phyloP scores from a whole-genome alignment of 1,140 invertebrate genomes.

The Heliconius himera region DNA sequence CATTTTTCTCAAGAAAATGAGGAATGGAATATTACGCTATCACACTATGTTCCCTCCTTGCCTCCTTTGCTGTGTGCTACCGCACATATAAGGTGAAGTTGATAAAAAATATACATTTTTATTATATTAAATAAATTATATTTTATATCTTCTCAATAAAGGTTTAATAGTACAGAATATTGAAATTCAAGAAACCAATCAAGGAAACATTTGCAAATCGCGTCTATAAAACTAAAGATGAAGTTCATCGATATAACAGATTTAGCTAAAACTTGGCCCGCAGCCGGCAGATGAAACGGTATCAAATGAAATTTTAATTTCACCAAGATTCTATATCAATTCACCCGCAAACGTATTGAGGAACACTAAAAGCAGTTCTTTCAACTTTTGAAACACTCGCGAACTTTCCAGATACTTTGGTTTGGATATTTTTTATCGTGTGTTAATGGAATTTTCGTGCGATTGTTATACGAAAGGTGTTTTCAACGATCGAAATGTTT shows the following conservation, averaged over 20 bases:
- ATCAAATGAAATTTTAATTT: conserved; percentile 43
- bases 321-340: conserved; percentile 40
- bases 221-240: not conserved
- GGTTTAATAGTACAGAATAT: not conserved
- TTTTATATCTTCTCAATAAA: no score
- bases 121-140: no score
- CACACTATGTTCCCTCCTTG: no score
- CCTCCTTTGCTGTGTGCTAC: no score
- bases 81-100: no score
- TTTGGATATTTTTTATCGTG: conserved; percentile 37
- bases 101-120: no score
- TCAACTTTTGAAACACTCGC: conserved; percentile 39
- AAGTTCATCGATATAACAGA: not conserved
- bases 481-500: not conserved
- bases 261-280: conserved; percentile 26
- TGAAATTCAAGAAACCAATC: not conserved
- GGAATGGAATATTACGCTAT: no score
- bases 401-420: conserved; percentile 39
- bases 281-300: conserved; percentile 15
- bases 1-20: no score
- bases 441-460: conserved; percentile 30
- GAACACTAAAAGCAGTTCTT: conserved; percentile 40
- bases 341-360: conserved; percentile 32
- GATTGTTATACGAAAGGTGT: conserved; percentile 4
- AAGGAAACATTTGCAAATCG: not conserved